Evolutionary conservation across 2,113 vertebrate species (phyloP).

Genomic region (Atherinomorus stipes): DNA sequence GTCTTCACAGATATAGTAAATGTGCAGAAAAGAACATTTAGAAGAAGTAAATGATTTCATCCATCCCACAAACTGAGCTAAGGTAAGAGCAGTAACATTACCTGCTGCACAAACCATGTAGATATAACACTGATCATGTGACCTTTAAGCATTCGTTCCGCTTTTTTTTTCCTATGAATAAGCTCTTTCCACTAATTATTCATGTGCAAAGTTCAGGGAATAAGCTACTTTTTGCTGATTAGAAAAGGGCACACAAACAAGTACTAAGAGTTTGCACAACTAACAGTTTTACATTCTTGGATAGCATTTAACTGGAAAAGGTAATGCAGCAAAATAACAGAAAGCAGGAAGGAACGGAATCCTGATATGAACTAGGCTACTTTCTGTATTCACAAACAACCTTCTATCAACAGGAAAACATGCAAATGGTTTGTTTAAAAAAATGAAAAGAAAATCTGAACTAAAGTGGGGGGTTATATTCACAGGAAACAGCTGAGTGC

Average conservation of each 20-base stretch:
- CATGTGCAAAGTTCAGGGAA: not conserved
- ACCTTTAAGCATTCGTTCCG: not conserved
- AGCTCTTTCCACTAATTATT: conserved; percentile 5
- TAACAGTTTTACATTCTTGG: not conserved
- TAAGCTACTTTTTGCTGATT: not conserved
- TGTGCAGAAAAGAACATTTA: not conserved
- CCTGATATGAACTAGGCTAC: not conserved
- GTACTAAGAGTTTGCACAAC: not conserved
- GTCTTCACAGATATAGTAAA: not conserved
- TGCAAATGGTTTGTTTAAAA: no score
- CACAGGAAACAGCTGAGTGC: no score
- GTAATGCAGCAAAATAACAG: not conserved
- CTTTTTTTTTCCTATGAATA: not conserved
- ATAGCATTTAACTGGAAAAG: not conserved
- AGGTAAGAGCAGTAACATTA: not conserved
- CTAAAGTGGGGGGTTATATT: no score
- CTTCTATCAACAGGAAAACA: not conserved
- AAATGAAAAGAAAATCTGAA: no score
- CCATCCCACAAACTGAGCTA: conserved; percentile 1
- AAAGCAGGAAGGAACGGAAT: no score
- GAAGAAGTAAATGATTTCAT: conserved; percentile 4
- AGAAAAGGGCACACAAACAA: not conserved
- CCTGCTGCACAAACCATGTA: conserved; percentile 5
- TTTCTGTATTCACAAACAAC: not conserved
- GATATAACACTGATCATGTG: not conserved